Evolutionary conservation across 2,888 invertebrate genomes (phyloP).

Genomic region (Netelia virgata): DNA sequence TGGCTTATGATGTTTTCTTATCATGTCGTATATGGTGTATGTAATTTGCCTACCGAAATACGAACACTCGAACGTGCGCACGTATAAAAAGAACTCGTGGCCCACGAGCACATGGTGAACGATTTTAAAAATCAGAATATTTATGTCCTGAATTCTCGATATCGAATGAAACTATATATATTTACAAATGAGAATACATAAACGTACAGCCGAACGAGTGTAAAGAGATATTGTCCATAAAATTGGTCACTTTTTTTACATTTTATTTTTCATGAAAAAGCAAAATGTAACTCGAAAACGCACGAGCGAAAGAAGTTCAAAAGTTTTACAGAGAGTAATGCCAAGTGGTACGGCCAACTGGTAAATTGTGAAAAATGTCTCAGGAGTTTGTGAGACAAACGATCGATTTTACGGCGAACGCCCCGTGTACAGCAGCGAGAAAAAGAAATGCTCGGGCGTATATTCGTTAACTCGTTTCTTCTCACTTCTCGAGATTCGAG

Average conservation of each 20-base stretch:
- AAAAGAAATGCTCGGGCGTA: conserved; percentile 1
- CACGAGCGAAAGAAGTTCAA: too few relatives aligned
- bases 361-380: too few relatives aligned
- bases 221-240: too few relatives aligned
- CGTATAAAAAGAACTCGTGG: not conserved
- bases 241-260: too few relatives aligned
- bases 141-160: conserved; percentile 5
- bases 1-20: conserved; percentile 70
- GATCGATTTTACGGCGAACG: too few relatives aligned
- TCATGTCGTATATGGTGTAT: conserved; percentile 43
- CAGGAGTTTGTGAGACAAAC: too few relatives aligned
- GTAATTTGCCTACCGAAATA: conserved; percentile 36
- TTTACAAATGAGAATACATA: conserved; percentile 18
- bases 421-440: not conserved
- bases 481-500: conserved; percentile 49
- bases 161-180: conserved; percentile 6
- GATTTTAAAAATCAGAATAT: conserved; percentile 3
- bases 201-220: not conserved
- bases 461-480: conserved; percentile 52
- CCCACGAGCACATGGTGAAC: too few relatives aligned
- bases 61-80: not conserved
- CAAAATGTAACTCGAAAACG: too few relatives aligned
- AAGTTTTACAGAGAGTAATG: too few relatives aligned
- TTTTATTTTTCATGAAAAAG: too few relatives aligned
- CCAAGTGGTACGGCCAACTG: too few relatives aligned